A percentile compares a stretch with the other conserved stretches of the same genome.
These are phyloP conservation scores for Ganaspis sp. DNA, from an alignment of 1,140 invertebrate genomes.

Conservation along the genomic window DNA sequence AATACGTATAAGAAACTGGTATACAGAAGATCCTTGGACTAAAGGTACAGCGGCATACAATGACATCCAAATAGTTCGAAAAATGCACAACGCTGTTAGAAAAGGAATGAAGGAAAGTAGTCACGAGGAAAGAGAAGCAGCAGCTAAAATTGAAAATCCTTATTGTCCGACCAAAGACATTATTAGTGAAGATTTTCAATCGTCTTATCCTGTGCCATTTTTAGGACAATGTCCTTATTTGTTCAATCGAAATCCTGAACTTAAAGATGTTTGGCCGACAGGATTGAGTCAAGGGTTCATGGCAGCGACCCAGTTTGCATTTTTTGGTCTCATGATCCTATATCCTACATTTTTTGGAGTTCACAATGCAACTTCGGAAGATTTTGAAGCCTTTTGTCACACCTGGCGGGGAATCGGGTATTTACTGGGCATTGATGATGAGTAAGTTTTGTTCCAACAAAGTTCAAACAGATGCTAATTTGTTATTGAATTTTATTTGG, in stretches of 20 bases:
- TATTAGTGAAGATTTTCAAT: constrained; percentile 50
- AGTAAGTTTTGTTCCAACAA: no score
- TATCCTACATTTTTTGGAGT: constrained; percentile 82
- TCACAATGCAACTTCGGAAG: constrained; percentile 74
- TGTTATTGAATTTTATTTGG: no score
- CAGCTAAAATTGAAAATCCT: constrained; percentile 68
- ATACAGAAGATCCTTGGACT: constrained; percentile 73
- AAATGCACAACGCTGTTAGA: constrained; percentile 70
- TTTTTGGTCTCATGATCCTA: constrained; percentile 84
- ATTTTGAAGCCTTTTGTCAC: constrained; percentile 85
- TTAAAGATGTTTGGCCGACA: constrained; percentile 62
- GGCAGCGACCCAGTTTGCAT: constrained; percentile 87
- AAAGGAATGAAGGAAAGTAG: constrained; percentile 54
- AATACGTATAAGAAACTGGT: constrained; percentile 75
- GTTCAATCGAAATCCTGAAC: constrained; percentile 74
- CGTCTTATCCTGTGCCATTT: constrained; percentile 48
- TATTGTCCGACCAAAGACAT: constrained; percentile 68
- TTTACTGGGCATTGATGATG: constrained; percentile 87
- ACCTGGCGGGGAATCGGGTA: constrained; percentile 89
- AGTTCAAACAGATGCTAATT: no score
- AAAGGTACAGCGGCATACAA: constrained; percentile 68
- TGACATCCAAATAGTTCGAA: constrained; percentile 72
- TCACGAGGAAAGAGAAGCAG: constrained; percentile 49
- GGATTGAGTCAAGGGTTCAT: constrained; percentile 83
- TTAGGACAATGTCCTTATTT: constrained; percentile 65